These are phyloP conservation scores for Threskiornis aethiopicus DNA, from an alignment of 2,797 vertebrate species.

Conservation along the genomic window DNA sequence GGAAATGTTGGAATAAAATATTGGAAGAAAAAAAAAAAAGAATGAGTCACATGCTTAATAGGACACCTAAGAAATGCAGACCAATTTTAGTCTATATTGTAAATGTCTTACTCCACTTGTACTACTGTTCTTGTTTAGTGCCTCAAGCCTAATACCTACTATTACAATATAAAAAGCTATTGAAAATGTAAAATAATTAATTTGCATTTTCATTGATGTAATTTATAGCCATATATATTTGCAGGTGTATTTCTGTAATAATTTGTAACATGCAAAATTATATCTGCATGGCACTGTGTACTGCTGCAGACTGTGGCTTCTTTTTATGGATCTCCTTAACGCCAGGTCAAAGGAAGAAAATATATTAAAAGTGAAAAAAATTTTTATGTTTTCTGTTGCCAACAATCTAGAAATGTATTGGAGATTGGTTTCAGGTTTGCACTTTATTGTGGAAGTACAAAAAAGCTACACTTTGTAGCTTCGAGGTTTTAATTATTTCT, in stretches of 20 bases:
- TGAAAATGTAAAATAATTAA: not conserved
- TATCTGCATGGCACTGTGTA: not conserved
- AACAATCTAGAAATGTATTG: not conserved
- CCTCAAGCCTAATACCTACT: not conserved
- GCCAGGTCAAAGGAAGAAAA: not conserved
- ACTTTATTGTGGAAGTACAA: not conserved
- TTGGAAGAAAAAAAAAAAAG: not conserved
- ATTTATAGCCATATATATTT: not conserved
- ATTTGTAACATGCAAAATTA: not conserved
- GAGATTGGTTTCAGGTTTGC: not conserved
- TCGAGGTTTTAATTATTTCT: not conserved
- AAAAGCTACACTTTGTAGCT: not conserved
- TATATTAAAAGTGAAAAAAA: not conserved
- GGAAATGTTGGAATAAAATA: not conserved
- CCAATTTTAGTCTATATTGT: not conserved
- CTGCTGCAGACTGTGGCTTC: not conserved
- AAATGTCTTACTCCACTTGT: not conserved
- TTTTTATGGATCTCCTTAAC: not conserved
- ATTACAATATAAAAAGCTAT: not conserved
- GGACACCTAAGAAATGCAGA: not conserved
- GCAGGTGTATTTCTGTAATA: not conserved
- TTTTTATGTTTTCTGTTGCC: not conserved
- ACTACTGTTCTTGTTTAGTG: not conserved
- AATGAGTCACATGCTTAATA: not conserved
- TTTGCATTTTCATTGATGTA: not conserved